phyloP scores from a whole-genome alignment of 2,113 vertebrate species.

The Podocnemis expansa region DNA sequence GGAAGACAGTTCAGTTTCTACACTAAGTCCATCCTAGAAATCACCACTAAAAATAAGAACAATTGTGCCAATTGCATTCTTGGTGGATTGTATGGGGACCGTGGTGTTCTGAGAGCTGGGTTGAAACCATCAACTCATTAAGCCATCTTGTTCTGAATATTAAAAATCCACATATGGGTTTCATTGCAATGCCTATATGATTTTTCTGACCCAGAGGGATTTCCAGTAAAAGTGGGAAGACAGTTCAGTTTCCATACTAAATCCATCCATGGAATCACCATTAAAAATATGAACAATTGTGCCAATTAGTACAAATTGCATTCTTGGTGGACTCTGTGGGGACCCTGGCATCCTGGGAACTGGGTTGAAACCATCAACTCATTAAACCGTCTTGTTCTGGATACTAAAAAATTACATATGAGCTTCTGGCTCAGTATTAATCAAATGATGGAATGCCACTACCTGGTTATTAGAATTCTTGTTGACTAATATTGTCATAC shows the following conservation, averaged over 20 bases:
- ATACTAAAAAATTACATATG: neutral
- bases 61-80: neutral
- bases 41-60: neutral
- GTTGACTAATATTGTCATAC: neutral
- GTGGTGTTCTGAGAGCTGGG: neutral
- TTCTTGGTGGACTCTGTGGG: neutral
- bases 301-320: neutral
- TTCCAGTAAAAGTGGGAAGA: neutral
- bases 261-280: neutral
- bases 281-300: neutral
- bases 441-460: neutral
- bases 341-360: neutral
- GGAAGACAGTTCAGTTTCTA: neutral
- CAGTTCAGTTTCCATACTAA: neutral
- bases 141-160: neutral
- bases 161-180: neutral
- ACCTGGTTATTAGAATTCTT: neutral
- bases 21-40: neutral
- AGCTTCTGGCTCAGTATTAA: accelerated
- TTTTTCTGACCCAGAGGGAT: neutral
- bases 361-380: accelerated
- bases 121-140: accelerated
- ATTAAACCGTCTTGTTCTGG: neutral
- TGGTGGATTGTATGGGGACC: neutral
- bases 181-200: neutral